These are phyloP conservation scores for Catharus bicknelli DNA, from an alignment of 2,113 vertebrate genomes.

Conservation along the genomic window DNA sequence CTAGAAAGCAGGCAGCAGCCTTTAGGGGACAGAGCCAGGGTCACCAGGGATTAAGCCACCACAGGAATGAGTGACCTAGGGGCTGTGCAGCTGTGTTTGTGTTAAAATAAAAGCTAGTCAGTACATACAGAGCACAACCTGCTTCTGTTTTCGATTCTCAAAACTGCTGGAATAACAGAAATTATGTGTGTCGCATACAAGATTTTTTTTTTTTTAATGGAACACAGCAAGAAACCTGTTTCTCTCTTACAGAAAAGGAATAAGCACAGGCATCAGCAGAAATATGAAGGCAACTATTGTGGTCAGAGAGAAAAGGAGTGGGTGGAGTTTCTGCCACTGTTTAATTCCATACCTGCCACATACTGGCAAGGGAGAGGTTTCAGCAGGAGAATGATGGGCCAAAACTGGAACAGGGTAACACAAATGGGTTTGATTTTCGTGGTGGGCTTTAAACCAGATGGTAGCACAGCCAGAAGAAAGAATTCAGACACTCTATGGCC, in stretches of 20 bases:
- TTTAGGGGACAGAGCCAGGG: background rate
- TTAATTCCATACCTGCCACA: background rate
- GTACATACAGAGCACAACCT: background rate
- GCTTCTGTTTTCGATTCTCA: background rate
- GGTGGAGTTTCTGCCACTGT: background rate
- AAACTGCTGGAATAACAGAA: background rate
- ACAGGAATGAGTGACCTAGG: background rate
- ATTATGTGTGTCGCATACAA: background rate
- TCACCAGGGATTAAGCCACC: background rate
- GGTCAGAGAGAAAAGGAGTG: background rate
- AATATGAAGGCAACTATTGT: background rate
- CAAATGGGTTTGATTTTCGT: background rate
- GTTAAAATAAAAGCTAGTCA: background rate
- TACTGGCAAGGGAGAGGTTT: accelerated
- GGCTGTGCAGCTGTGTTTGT: background rate
- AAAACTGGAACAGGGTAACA: background rate
- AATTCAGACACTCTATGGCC: background rate
- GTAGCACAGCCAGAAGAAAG: background rate
- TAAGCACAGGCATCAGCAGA: background rate
- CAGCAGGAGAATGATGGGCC: accelerated
- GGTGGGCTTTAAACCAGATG: background rate
- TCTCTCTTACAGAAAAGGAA: background rate
- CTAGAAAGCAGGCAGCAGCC: background rate
- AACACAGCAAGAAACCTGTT: background rate
- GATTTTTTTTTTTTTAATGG: background rate